Percentiles rank a stretch among this genome's conserved stretches.
phyloP scores from a whole-genome alignment of 2,888 invertebrate genomes.

The Chrysina gloriosa region DNA sequence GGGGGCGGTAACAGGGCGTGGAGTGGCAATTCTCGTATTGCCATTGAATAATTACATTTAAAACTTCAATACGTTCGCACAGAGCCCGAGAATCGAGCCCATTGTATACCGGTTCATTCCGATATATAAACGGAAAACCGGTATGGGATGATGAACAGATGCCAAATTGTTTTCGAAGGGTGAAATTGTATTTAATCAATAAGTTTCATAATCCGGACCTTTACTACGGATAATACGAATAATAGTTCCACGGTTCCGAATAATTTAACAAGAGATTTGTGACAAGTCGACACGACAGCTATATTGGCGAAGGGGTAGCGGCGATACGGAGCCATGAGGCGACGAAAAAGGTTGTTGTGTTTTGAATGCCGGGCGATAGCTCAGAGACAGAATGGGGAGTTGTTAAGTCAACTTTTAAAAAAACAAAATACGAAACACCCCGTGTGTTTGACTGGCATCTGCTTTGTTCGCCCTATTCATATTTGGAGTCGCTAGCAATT shows the following conservation, averaged over 20 bases:
- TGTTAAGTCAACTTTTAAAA: slow-evolving; percentile 15
- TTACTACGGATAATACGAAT: slow-evolving; percentile 42
- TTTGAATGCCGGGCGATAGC: not conserved
- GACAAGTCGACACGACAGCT: not conserved
- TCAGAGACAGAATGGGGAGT: not conserved
- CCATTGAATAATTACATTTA: slow-evolving; percentile 59
- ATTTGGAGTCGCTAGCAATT: slow-evolving; percentile 50
- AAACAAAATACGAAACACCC: slow-evolving; percentile 21
- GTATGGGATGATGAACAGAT: slow-evolving; percentile 45
- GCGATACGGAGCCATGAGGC: not conserved
- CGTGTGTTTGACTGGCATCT: slow-evolving; percentile 43
- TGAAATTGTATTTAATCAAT: slow-evolving; percentile 46
- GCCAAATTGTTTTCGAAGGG: slow-evolving; percentile 45
- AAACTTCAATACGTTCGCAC: slow-evolving; percentile 55
- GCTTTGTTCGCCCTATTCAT: slow-evolving; percentile 47
- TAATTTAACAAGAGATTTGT: slow-evolving; percentile 25
- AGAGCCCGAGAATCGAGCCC: slow-evolving; percentile 47
- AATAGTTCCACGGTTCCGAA: slow-evolving; percentile 32
- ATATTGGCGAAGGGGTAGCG: not conserved
- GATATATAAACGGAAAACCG: slow-evolving; percentile 37
- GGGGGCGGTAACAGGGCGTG: not conserved
- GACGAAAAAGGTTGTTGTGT: not conserved
- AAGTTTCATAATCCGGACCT: slow-evolving; percentile 46
- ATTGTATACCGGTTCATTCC: slow-evolving; percentile 51
- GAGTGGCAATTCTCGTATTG: slow-evolving; percentile 48